Evolutionary conservation across 2,797 vertebrate genomes (phyloP).

Genomic region (Chromobotia macracanthus): DNA sequence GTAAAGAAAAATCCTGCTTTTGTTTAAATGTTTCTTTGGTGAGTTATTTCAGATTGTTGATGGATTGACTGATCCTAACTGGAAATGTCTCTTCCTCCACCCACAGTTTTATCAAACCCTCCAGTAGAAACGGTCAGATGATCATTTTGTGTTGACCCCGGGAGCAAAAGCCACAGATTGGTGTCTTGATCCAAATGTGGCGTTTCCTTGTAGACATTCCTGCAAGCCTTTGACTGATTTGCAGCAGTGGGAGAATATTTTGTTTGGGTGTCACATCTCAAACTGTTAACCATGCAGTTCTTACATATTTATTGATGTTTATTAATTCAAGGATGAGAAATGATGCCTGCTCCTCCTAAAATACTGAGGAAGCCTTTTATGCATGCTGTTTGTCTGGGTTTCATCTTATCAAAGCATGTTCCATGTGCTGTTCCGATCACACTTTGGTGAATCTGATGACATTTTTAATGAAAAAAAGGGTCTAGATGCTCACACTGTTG

Average conservation of each 20-base stretch:
- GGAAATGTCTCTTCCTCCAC: slow-evolving; percentile 22
- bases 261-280: not conserved
- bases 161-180: slow-evolving; percentile 29
- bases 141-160: slow-evolving; percentile 21
- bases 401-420: not conserved
- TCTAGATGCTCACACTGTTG: slow-evolving; percentile 13
- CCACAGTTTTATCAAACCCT: slow-evolving; percentile 27
- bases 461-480: slow-evolving; percentile 7
- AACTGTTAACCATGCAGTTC: not conserved
- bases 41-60: slow-evolving; percentile 22
- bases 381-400: not conserved
- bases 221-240: not conserved
- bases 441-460: not conserved
- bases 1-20: slow-evolving; percentile 21
- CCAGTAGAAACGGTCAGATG: slow-evolving; percentile 26
- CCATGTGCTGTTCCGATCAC: not conserved
- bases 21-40: slow-evolving; percentile 7
- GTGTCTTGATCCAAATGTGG: slow-evolving; percentile 2
- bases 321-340: not conserved
- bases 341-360: not conserved
- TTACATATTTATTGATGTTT: not conserved
- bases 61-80: slow-evolving; percentile 27
- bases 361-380: not conserved
- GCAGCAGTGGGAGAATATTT: not conserved
- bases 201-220: slow-evolving; percentile 11